Conservation (phyloP, 2,797 vertebrate genomes). For the Myotis vivesi region DNA sequence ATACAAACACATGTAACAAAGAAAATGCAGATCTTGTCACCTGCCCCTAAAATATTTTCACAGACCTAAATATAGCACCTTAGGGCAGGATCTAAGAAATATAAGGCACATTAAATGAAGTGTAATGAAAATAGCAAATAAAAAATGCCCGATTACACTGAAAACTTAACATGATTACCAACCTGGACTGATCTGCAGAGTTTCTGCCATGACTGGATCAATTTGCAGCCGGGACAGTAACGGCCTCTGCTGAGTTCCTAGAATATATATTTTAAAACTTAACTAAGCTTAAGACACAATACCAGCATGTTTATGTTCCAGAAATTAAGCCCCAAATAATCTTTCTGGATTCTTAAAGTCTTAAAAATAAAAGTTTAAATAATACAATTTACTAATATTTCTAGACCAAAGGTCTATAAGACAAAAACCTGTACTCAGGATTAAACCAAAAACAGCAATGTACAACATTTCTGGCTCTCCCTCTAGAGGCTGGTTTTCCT, state of each 20-base stretch:
- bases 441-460: neutral
- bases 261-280: conserved; percentile 62
- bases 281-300: conserved; percentile 54
- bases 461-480: neutral
- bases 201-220: conserved; percentile 83
- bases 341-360: conserved; percentile 7
- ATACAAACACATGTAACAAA: neutral
- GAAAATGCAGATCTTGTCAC: conserved; percentile 53
- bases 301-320: neutral
- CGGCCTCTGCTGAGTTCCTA: conserved; percentile 86
- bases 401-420: neutral
- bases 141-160: conserved; percentile 31
- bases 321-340: conserved; percentile 11
- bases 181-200: conserved; percentile 82
- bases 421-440: neutral
- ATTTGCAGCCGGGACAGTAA: conserved; percentile 91
- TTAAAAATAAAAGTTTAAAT: conserved; percentile 31
- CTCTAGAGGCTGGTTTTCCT: neutral
- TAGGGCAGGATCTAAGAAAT: conserved; percentile 57
- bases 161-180: conserved; percentile 67
- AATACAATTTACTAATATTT: neutral
- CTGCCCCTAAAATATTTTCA: conserved; percentile 50
- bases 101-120: conserved; percentile 12
- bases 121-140: conserved; percentile 44
- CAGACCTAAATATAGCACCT: conserved; percentile 18